Percentiles rank a stretch among this genome's conserved stretches.
Conservation (phyloP, 1,140 invertebrate genomes). For the Forficula auricularia region DNA sequence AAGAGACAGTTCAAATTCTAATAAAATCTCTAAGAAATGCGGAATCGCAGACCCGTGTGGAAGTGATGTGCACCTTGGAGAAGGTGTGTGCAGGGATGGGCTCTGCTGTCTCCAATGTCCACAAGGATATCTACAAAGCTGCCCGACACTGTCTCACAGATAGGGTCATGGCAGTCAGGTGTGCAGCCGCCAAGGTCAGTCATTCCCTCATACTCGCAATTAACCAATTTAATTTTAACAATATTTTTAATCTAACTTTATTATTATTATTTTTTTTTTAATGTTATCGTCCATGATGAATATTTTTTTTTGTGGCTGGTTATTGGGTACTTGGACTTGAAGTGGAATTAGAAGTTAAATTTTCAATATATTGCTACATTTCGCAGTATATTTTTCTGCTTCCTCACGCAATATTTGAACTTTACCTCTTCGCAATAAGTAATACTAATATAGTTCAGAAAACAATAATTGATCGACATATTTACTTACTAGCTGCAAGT, state of each 20-base stretch:
- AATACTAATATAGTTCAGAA: too few species aligned
- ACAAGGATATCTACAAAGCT: slow-evolving; percentile 86
- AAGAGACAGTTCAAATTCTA: slow-evolving; percentile 87
- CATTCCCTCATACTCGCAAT: too few species aligned
- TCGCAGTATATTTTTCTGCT: too few species aligned
- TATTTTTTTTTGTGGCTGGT: too few species aligned
- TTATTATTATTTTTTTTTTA: slow-evolving; percentile 5
- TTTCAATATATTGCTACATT: too few species aligned
- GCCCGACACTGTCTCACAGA: slow-evolving; percentile 70
- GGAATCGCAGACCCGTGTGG: slow-evolving; percentile 87
- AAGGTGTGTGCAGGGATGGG: slow-evolving; percentile 82
- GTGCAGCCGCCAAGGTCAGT: slow-evolving; percentile 60
- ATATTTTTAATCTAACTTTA: background rate
- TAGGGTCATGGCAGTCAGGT: slow-evolving; percentile 74
- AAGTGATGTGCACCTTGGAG: slow-evolving; percentile 91
- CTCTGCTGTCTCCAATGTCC: slow-evolving; percentile 63
- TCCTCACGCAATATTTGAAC: too few species aligned
- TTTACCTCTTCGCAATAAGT: too few species aligned
- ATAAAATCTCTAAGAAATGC: slow-evolving; percentile 82
- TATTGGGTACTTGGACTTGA: too few species aligned
- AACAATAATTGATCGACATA: too few species aligned
- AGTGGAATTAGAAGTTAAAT: too few species aligned
- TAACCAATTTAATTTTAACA: background rate
- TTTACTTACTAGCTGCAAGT: too few species aligned
- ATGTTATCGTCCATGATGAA: too few species aligned